Evolutionary conservation across 2,888 invertebrate species (phyloP).

Genomic region (Lasioglossum calceatum): DNA sequence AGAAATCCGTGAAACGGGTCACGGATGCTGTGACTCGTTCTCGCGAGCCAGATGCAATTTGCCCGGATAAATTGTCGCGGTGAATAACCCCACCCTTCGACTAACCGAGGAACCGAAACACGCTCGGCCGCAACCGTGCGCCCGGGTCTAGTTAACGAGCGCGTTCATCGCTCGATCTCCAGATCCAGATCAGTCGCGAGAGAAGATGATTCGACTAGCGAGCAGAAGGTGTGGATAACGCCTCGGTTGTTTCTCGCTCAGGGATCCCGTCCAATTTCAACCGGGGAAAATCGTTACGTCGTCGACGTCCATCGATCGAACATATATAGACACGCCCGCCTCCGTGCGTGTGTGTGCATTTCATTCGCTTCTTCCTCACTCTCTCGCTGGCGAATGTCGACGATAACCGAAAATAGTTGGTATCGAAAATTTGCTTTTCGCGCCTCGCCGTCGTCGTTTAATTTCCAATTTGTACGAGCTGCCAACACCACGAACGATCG

Average conservation of each 20-base stretch:
- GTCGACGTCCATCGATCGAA: neutral
- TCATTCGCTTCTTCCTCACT: conserved; percentile 5
- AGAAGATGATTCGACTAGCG: neutral
- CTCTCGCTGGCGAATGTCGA: neutral
- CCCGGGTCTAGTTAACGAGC: neutral
- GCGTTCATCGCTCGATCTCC: neutral
- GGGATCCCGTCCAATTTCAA: neutral
- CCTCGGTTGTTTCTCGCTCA: neutral
- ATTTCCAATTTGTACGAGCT: conserved; percentile 73
- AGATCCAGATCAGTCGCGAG: neutral
- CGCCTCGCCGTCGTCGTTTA: conserved; percentile 70
- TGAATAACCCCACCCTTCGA: conserved; percentile 47
- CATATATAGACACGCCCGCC: neutral
- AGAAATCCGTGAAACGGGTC: conserved; percentile 55
- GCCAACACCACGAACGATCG: conserved; percentile 71
- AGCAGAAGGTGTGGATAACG: neutral
- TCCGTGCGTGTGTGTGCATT: neutral
- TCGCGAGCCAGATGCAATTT: conserved; percentile 50
- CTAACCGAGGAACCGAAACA: conserved; percentile 41
- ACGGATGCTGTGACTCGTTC: conserved; percentile 46
- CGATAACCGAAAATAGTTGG: conserved; percentile 37
- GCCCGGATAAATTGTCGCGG: conserved; percentile 59
- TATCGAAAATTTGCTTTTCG: conserved; percentile 67
- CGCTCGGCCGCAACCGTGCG: neutral
- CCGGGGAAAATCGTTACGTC: neutral